Evolutionary conservation across 2,113 vertebrate species (phyloP).

Genomic region (Lycocorax pyrrhopterus): DNA sequence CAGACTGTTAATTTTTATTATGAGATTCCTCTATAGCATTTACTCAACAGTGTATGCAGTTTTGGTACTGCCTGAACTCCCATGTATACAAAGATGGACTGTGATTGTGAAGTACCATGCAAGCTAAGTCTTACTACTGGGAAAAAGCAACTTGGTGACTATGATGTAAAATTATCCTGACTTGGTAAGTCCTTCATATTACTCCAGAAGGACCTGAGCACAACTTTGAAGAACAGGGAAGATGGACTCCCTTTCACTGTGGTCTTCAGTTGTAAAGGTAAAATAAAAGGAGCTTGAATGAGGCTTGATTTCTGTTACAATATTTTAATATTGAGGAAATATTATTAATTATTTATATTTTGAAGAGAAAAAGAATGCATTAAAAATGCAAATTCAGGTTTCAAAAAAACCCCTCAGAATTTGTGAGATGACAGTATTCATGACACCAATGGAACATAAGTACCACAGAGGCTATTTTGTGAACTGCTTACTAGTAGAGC

Average conservation of each 20-base stretch:
- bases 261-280: background rate
- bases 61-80: background rate
- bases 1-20: background rate
- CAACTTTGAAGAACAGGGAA: background rate
- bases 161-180: background rate
- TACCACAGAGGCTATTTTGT: background rate
- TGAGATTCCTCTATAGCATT: background rate
- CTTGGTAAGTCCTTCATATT: background rate
- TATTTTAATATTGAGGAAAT: background rate
- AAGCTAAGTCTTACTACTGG: background rate
- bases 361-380: background rate
- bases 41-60: background rate
- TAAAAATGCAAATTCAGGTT: background rate
- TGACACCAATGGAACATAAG: background rate
- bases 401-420: background rate
- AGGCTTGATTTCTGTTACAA: background rate
- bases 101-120: background rate
- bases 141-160: background rate
- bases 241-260: background rate
- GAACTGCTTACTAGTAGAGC: background rate
- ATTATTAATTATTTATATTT: background rate
- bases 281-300: background rate
- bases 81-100: background rate
- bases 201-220: background rate
- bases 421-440: background rate